Evolutionary conservation across 2,113 vertebrate genomes (phyloP).

Genomic region (Osmerus mordax): DNA sequence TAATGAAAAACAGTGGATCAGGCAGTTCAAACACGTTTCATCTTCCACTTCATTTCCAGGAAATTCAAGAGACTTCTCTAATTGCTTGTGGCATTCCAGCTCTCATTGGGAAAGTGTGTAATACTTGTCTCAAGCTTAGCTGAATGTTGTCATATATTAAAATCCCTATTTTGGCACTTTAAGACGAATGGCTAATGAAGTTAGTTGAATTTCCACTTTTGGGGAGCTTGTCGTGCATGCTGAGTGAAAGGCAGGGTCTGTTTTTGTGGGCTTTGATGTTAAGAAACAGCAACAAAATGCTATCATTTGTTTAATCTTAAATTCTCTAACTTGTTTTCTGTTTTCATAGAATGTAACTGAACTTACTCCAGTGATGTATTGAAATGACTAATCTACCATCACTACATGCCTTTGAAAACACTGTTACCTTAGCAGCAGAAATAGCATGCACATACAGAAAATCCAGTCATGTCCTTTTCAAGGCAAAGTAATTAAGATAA

Average conservation of each 20-base stretch:
- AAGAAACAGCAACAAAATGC: no score
- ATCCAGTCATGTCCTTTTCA: conserved; percentile 1
- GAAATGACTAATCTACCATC: background rate
- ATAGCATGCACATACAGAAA: background rate
- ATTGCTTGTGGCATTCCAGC: conserved; percentile 63
- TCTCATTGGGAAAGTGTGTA: conserved; percentile 42
- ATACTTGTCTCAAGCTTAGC: conserved; percentile 37
- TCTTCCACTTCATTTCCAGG: conserved; percentile 64
- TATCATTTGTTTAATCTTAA: no score
- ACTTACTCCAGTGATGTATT: no score
- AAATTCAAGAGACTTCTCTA: conserved; percentile 64
- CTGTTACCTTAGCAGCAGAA: background rate
- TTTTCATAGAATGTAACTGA: no score
- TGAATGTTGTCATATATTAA: conserved; percentile 25
- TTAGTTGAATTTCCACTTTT: no score
- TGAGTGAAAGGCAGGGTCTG: no score
- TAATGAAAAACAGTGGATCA: conserved; percentile 37
- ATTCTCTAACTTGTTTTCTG: no score
- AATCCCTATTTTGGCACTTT: no score
- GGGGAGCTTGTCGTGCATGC: no score
- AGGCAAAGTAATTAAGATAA: background rate
- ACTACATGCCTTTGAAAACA: background rate
- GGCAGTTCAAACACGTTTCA: conserved; percentile 67
- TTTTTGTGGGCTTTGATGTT: no score
- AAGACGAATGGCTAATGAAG: no score